phyloP scores from a whole-genome alignment of 2,797 vertebrate species.

The Sternarchorhynchus goeldii region DNA sequence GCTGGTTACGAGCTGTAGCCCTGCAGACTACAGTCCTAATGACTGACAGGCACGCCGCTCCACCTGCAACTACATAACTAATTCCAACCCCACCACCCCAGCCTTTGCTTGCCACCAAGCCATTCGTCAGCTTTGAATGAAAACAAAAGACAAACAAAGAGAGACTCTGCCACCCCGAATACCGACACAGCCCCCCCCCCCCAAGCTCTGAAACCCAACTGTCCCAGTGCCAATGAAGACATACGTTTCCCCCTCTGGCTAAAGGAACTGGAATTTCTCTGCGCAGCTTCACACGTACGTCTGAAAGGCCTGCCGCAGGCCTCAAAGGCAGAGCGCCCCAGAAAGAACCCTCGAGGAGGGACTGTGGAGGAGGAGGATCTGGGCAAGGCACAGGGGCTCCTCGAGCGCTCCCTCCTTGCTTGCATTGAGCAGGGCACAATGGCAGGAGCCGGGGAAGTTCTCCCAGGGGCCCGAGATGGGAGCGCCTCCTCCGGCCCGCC shows the following conservation, averaged over 20 bases:
- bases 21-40: slow-evolving; percentile 50
- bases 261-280: slow-evolving; percentile 41
- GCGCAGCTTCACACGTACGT: slow-evolving; percentile 47
- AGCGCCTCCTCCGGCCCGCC: slow-evolving; percentile 70
- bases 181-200: slow-evolving; percentile 21
- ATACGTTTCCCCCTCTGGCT: slow-evolving; percentile 28
- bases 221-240: slow-evolving; percentile 46
- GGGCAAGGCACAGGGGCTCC: slow-evolving; percentile 71
- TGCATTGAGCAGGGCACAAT: slow-evolving; percentile 76
- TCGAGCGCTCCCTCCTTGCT: slow-evolving; percentile 73
- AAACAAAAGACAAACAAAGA: slow-evolving; percentile 36
- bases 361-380: slow-evolving; percentile 66
- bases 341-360: slow-evolving; percentile 45
- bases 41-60: slow-evolving; percentile 66
- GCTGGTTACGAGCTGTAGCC: slow-evolving; percentile 57
- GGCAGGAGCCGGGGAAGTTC: slow-evolving; percentile 70
- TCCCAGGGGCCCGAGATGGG: slow-evolving; percentile 45
- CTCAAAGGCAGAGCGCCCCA: slow-evolving; percentile 51
- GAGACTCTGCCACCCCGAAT: slow-evolving; percentile 33
- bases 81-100: neutral
- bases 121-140: slow-evolving; percentile 47
- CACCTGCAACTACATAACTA: slow-evolving; percentile 66
- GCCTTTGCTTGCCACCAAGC: slow-evolving; percentile 37
- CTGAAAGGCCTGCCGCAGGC: slow-evolving; percentile 42
- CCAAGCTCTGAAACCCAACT: slow-evolving; percentile 41